Base-by-base conservation (phyloP, 2,888 invertebrate genomes). In the Eulithis prunata region DNA sequence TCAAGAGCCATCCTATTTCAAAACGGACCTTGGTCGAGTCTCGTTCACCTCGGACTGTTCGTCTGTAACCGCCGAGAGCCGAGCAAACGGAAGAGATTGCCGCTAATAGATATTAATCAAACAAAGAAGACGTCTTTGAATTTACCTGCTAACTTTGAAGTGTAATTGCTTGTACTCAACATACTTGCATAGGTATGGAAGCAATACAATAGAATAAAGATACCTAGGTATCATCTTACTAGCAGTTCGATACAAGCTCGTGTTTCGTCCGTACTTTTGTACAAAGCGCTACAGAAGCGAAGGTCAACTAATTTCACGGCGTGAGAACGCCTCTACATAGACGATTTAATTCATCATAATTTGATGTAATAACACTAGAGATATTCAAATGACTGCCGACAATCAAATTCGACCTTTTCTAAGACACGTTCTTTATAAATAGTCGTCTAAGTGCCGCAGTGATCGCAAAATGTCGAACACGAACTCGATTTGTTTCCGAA, bases 1-100 rank as follows among this genome's bases (percentile, higher is more conserved):
- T 93, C 92, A 92, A 91, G 91, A 87, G 83, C 89, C 92, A 92
- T 93, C 92, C 92, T 93, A 93, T 91, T 92, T 91, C 92, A 90
- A 91, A 90, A 91, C 81, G 85, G 81, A 92, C 91, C 92, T 92
- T 91, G 91, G 82, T 82, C 86, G 83, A 80, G 83, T 88, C 89
- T 91, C 84, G 91, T 86, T 92, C 86, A 89, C 91, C 92, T 92
- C 92, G 91, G 76, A 79, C 75, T 75, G 80, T 77, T 80, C 79
- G 78, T 65, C 69, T 63, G 61, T 65, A 68, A 67, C 78, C 77
- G 78, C 86, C 83, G 86, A 86, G 81, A 80, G 79, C 74, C 83
- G 75, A 87, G 80, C 83, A 84, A 88, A 87, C 89, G 90, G 90
- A 91, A 91, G 88, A 87, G 81, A 85, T 84, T 81, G 83, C 80